Conservation (phyloP, 64 coral and sea anemone genomes). For the Stichodactyla mertensii region DNA sequence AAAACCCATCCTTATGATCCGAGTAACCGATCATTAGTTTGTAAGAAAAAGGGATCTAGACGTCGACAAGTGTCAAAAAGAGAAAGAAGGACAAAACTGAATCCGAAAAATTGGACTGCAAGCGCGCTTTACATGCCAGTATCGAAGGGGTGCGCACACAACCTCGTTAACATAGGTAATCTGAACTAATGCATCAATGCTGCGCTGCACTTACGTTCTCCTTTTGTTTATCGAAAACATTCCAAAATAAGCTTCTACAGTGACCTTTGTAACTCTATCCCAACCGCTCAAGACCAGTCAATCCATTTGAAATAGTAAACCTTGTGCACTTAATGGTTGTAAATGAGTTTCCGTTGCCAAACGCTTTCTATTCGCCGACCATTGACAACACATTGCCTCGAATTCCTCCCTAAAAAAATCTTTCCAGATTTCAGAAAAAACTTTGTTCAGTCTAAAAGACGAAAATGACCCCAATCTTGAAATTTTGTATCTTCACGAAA, state of each 20-base stretch:
- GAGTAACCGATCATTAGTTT: too few relatives aligned
- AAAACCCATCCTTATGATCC: too few relatives aligned
- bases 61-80: too few relatives aligned
- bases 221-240: constrained; percentile 6
- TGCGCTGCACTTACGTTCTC: background rate
- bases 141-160: too few relatives aligned
- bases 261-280: constrained; percentile 11
- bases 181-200: background rate
- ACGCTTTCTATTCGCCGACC: background rate
- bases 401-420: background rate
- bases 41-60: too few relatives aligned
- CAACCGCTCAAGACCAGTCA: constrained; percentile 4
- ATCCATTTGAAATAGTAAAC: constrained; percentile 17
- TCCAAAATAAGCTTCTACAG: background rate
- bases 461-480: background rate
- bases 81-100: too few relatives aligned
- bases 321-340: background rate
- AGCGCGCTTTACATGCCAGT: too few relatives aligned
- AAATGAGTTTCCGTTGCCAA: constrained; percentile 7
- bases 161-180: background rate
- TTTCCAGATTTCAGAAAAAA: background rate
- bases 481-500: background rate
- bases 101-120: too few relatives aligned
- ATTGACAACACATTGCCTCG: background rate
- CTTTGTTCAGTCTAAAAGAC: background rate